Base-by-base conservation (phyloP, 1,140 invertebrate species). In the Scaptomyza pallida region DNA sequence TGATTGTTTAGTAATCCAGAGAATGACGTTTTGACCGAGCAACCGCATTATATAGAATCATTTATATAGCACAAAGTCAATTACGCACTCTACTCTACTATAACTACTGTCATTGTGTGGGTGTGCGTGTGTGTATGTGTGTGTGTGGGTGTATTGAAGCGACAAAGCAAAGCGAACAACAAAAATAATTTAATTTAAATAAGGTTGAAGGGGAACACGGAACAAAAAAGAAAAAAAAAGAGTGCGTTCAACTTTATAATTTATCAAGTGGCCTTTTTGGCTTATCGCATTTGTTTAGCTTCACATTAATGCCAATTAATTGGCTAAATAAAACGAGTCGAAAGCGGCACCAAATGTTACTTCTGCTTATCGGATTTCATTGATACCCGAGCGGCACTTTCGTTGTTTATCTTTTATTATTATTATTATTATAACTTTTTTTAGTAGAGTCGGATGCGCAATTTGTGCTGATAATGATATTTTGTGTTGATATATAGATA, bases 341-440 rank as follows among this genome's bases (percentile, higher is more conserved):
- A 41, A 30, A 47, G 51, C 51, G 48, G 37, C 52, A 47, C 64
- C 52, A 48, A 43, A 13, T 59, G n/a, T 52, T 19, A n/a, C 12
- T 26, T 37, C 48, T 78, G n/a, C 65, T 79, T 56, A 71, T 64
- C 57, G 74, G 78, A 71, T 78, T 60, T 70, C 52, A 82, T 74
- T 82, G 78, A 80, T 76, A 79, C 67, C 69, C 17, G 19, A 30
- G 26, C 62, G 13, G 16, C 57, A 52, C 26, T 52, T 15, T 51
- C 26, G 59, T 59, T 67, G 61, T 70, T 86, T 85, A 86, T 85
- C 79, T 75, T 56, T n/a, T n/a, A n/a, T n/a, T n/a, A n/a, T n/a
- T n/a, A n/a, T n/a, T n/a, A n/a, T n/a, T n/a, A n/a, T n/a, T n/a
- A n/a, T n/a, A n/a, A n/a, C n/a, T 78, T 65, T 75, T 56, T 78